These are phyloP conservation scores for Fabriciana adippe DNA, from an alignment of 2,888 invertebrate species.

Conservation along the genomic window DNA sequence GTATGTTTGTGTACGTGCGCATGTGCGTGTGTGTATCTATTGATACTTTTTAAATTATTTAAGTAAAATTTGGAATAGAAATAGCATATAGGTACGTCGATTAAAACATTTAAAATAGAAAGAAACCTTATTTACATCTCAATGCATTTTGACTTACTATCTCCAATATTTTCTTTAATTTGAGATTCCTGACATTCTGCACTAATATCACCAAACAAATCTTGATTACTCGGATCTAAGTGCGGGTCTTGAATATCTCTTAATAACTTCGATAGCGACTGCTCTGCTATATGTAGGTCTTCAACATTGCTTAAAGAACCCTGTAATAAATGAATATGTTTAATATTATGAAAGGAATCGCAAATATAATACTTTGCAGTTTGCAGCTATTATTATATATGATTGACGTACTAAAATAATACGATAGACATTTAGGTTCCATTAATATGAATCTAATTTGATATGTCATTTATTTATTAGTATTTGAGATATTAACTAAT, in stretches of 20 bases:
- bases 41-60: no score
- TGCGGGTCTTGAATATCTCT: constrained; percentile 58
- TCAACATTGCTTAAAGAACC: constrained; percentile 48
- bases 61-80: no score
- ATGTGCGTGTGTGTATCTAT: no score
- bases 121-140: neutral
- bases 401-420: no score
- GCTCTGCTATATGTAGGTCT: constrained; percentile 58
- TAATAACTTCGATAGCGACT: constrained; percentile 56
- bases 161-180: constrained; percentile 10
- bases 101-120: neutral
- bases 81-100: no score
- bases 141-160: constrained; percentile 17
- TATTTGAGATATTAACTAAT: no score
- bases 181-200: constrained; percentile 22
- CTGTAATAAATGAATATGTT: constrained; percentile 44
- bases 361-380: no score
- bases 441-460: no score
- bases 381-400: no score
- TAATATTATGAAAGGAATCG: neutral
- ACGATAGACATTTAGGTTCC: no score
- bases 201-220: constrained; percentile 46
- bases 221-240: constrained; percentile 45
- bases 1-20: no score
- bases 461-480: no score